Evolutionary conservation across 1,140 invertebrate genomes (phyloP).

Genomic region (Panagrolaimus sp.): DNA sequence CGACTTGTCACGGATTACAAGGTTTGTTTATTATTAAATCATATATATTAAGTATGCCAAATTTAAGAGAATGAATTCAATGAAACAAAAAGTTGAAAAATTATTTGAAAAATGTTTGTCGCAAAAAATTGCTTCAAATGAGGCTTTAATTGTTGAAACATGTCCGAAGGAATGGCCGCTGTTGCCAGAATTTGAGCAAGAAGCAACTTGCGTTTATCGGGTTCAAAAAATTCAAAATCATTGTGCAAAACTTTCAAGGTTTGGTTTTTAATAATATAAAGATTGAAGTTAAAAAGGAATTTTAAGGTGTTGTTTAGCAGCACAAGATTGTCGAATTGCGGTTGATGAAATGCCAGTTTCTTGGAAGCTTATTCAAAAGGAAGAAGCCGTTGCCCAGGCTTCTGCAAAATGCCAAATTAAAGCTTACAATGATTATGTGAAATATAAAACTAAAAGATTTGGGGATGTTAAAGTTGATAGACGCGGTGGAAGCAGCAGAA

Average conservation of each 20-base stretch:
- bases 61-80: not conserved
- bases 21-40: slow-evolving; percentile 1
- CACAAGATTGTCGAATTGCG: not conserved
- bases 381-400: not conserved
- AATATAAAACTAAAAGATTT: not conserved
- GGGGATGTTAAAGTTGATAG: too few species aligned
- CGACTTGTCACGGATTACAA: not conserved
- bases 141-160: not conserved
- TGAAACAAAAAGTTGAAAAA: not conserved
- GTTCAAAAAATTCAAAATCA: not conserved
- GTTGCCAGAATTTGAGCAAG: not conserved
- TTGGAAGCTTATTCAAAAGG: not conserved
- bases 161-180: not conserved
- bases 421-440: slow-evolving; percentile 6
- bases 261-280: too few species aligned
- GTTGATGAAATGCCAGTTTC: not conserved
- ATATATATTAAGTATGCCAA: not conserved
- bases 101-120: not conserved
- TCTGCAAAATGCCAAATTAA: slow-evolving; percentile 10
- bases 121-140: not conserved
- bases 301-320: not conserved
- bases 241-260: not conserved
- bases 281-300: too few species aligned
- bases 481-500: too few species aligned
- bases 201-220: not conserved